Base-by-base conservation (phyloP, 1,140 invertebrate species). In the Sweltsa coloradensis region DNA sequence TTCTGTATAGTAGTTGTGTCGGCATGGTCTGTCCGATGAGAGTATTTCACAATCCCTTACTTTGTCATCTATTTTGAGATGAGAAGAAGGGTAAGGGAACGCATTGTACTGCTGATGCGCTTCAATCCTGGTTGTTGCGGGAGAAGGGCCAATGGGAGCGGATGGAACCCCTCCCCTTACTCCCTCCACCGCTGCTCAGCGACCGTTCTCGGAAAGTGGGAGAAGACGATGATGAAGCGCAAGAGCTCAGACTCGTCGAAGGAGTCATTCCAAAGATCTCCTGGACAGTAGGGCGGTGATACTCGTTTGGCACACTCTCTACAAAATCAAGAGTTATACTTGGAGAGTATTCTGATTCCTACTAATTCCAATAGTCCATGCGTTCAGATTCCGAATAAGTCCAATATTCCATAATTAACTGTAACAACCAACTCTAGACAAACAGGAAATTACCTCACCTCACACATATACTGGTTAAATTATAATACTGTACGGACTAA, bases 191-290 rank as follows among this genome's bases (percentile, higher is more conserved):
- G 6, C 66, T 63, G 22, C 63, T 65, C 14, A 58, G 61, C 3
- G 68, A 69, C 14, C 68, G 60, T 18, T 67, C 66, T 43, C 67
- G 60, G 41, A 69, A 55, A 44, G 63, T 67, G 34, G 66, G 65
- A 4, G 68, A 66, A 51, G 66, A 66, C 31, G 61, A 63, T 5
- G 65, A 63, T 22, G 62, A 65, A 40, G 61, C 62, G 51, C 66
- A 69, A 34, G 65, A 70, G 50, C 62, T 69, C 4, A 69, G 52
- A 57, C 67, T 68, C 5, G 67, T 67, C 37, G 64, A 67, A 13
- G 68, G 65, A 21, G 66, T 66, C 14, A 70, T 58, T 40, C 64
- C 66, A 53, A 70, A 70, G 24, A 71, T 68, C 41, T 71, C 68
- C 47, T 70, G 67, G 34, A 71, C 67, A 14, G 62, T 65, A 42